Conservation (phyloP, 2,797 vertebrate genomes). For the Sebastolobus alascanus region DNA sequence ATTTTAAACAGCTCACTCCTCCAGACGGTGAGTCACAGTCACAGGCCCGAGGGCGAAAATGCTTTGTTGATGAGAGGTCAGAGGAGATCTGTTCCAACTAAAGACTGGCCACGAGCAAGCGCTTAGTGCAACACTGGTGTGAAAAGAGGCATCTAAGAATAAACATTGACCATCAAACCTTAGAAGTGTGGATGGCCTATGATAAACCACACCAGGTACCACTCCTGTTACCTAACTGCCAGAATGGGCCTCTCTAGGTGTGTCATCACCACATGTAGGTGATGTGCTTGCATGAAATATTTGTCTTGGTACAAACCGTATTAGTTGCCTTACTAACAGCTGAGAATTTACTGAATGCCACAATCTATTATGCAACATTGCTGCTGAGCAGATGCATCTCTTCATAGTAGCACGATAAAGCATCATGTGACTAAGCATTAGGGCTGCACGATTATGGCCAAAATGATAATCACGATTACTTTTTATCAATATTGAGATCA, state of each 20-base stretch:
- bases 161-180: conserved; percentile 15
- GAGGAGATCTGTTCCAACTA: conserved; percentile 27
- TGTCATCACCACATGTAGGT: background rate
- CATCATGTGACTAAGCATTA: conserved; percentile 3
- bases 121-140: conserved; percentile 22
- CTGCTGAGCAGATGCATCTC: conserved; percentile 26
- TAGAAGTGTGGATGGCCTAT: background rate
- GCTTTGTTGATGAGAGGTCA: conserved; percentile 61
- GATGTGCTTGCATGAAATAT: background rate
- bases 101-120: conserved; percentile 24
- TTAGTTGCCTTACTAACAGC: background rate
- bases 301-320: background rate
- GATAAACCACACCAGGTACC: conserved; percentile 9
- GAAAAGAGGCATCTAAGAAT: conserved; percentile 34
- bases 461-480: background rate
- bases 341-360: conserved; percentile 8
- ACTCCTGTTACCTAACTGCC: background rate
- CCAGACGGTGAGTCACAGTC: conserved; percentile 63
- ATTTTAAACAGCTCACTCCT: conserved; percentile 57
- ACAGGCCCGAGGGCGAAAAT: conserved; percentile 51
- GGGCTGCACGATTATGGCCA: background rate
- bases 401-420: conserved; percentile 19
- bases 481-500: background rate
- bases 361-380: conserved; percentile 8
- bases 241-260: background rate